These are phyloP conservation scores for Cydia amplana DNA, from an alignment of 1,140 invertebrate genomes.

Conservation along the genomic window DNA sequence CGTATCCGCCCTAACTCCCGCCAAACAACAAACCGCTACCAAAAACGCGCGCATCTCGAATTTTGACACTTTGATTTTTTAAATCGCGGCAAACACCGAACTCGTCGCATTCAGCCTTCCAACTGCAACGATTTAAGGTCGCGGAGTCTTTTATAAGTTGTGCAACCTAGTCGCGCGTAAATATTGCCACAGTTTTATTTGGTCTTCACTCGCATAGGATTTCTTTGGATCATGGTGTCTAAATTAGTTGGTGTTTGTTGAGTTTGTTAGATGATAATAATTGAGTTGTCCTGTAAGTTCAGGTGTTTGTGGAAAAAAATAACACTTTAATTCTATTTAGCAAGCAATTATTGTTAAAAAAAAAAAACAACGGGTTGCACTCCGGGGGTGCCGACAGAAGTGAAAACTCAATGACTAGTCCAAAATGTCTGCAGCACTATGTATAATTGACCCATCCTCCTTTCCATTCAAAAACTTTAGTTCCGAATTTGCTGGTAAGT, in stretches of 20 bases:
- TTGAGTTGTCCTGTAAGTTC: neutral
- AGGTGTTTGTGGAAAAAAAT: neutral
- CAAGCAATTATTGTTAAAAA: no score
- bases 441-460: no score
- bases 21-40: slow-evolving; percentile 34
- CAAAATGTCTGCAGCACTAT: no score
- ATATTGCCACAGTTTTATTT: slow-evolving; percentile 41
- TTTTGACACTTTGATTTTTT: slow-evolving; percentile 18
- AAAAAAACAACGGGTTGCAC: no score
- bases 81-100: neutral
- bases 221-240: neutral
- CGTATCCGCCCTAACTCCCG: slow-evolving; percentile 35
- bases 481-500: no score
- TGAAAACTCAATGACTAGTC: no score
- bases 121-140: slow-evolving; percentile 35
- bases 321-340: neutral
- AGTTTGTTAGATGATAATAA: neutral
- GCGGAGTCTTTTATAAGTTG: slow-evolving; percentile 44
- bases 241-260: neutral
- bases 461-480: no score
- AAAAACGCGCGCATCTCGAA: slow-evolving; percentile 43
- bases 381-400: no score
- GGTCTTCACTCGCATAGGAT: neutral
- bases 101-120: slow-evolving; percentile 32
- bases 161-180: slow-evolving; percentile 34